These are phyloP conservation scores for Channa argus DNA, from an alignment of 2,113 vertebrate genomes.

Conservation along the genomic window DNA sequence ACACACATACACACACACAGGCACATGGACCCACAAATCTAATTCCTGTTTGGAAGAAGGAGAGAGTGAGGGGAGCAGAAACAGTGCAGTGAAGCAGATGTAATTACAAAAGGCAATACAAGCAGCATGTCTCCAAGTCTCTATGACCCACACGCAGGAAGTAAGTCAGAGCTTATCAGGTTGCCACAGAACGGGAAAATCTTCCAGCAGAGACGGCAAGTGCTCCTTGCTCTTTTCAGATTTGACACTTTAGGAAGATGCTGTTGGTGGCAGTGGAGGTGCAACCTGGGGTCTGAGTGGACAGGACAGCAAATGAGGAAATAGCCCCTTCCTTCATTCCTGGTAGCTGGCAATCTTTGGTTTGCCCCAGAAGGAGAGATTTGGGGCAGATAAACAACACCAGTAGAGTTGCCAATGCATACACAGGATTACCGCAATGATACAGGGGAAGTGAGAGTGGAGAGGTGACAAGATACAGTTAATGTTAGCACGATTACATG, in stretches of 20 bases:
- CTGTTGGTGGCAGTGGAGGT: slow-evolving; percentile 24
- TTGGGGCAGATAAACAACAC: slow-evolving; percentile 32
- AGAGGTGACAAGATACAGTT: neutral
- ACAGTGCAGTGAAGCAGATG: slow-evolving; percentile 70
- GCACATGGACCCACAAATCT: slow-evolving; percentile 44
- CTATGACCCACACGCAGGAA: slow-evolving; percentile 71
- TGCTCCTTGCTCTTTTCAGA: slow-evolving; percentile 64
- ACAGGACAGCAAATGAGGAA: slow-evolving; percentile 56
- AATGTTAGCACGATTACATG: slow-evolving; percentile 6
- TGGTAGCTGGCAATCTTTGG: slow-evolving; percentile 44
- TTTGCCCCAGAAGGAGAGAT: slow-evolving; percentile 27
- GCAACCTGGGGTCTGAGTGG: slow-evolving; percentile 23
- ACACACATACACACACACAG: slow-evolving; percentile 1
- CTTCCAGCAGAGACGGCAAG: slow-evolving; percentile 56
- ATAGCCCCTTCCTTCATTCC: slow-evolving; percentile 33
- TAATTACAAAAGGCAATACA: slow-evolving; percentile 79
- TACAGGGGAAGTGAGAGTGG: neutral
- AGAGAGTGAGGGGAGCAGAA: slow-evolving; percentile 52
- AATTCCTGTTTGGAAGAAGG: slow-evolving; percentile 39
- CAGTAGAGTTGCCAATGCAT: slow-evolving; percentile 15
- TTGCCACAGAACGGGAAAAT: slow-evolving; percentile 67
- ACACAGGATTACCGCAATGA: slow-evolving; percentile 10
- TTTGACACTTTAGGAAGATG: slow-evolving; percentile 61
- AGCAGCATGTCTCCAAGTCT: slow-evolving; percentile 65
- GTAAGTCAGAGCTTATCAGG: slow-evolving; percentile 79